Evolutionary conservation across 2,888 invertebrate genomes (phyloP).

Genomic region (Coremacera marginata): DNA sequence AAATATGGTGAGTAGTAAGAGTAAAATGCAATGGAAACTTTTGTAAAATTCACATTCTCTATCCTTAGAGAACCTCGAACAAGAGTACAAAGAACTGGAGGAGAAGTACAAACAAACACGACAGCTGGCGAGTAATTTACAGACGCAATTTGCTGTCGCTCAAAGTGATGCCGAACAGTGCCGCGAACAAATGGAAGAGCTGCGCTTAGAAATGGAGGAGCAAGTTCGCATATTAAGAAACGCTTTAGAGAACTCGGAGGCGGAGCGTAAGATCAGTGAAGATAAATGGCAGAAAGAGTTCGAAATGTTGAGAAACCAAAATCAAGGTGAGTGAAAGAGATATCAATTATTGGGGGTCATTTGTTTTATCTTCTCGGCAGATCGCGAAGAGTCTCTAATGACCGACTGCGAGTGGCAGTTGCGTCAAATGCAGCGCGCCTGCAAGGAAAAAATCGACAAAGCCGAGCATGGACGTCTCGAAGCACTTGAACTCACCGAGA

Average conservation of each 20-base stretch:
- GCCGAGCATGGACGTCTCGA: slow-evolving; percentile 74
- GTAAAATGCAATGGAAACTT: background rate
- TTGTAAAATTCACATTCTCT: background rate
- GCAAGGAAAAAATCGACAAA: slow-evolving; percentile 75
- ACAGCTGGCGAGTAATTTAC: slow-evolving; percentile 63
- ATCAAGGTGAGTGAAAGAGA: slow-evolving; percentile 66
- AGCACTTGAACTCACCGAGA: slow-evolving; percentile 68
- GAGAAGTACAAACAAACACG: slow-evolving; percentile 71
- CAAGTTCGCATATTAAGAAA: slow-evolving; percentile 72
- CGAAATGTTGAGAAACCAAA: slow-evolving; percentile 75
- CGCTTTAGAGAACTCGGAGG: slow-evolving; percentile 73
- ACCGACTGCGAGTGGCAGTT: slow-evolving; percentile 89
- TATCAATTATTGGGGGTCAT: background rate
- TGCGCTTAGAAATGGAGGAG: slow-evolving; percentile 70
- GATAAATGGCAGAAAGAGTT: slow-evolving; percentile 76
- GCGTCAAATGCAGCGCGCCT: slow-evolving; percentile 79
- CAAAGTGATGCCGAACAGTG: slow-evolving; percentile 62
- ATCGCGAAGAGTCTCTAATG: slow-evolving; percentile 80
- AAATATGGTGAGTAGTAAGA: slow-evolving; percentile 61
- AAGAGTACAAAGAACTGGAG: slow-evolving; percentile 70
- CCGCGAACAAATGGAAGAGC: slow-evolving; percentile 67
- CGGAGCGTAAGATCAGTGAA: slow-evolving; percentile 73
- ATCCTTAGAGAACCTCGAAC: slow-evolving; percentile 68
- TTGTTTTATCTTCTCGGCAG: slow-evolving; percentile 49
- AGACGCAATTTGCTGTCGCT: slow-evolving; percentile 65